These are phyloP conservation scores for Hoplostethus atlanticus DNA, from an alignment of 2,797 vertebrate species.

Conservation along the genomic window DNA sequence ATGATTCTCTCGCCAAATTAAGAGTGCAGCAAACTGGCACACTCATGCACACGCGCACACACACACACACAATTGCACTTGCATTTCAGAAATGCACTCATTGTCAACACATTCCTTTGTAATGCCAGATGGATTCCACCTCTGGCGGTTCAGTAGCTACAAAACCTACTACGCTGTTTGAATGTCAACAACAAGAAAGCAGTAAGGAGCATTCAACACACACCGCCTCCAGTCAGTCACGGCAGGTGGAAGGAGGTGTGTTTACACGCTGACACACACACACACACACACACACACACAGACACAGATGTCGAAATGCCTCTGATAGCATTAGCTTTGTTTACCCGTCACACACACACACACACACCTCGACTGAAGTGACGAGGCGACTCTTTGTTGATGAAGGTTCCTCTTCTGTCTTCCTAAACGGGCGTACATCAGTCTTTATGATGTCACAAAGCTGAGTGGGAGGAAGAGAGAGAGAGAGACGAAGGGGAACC, in stretches of 20 bases:
- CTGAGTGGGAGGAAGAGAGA: conserved; percentile 44
- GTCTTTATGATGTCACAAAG: conserved; percentile 52
- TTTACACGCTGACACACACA: conserved; percentile 45
- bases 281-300: conserved; percentile 26
- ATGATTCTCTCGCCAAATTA: conserved; percentile 77
- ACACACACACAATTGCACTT: conserved; percentile 30
- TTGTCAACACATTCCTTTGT: conserved; percentile 67
- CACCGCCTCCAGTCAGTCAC: conserved; percentile 77
- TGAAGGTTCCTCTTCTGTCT: conserved; percentile 57
- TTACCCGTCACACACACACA: conserved; percentile 29
- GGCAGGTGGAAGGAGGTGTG: conserved; percentile 74
- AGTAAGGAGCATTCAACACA: conserved; percentile 54
- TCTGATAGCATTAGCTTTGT: conserved; percentile 74
- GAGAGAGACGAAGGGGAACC: not conserved
- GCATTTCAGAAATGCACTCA: conserved; percentile 53
- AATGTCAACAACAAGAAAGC: conserved; percentile 75
- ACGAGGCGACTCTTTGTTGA: conserved; percentile 72
- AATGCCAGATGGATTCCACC: conserved; percentile 71
- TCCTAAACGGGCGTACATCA: conserved; percentile 64
- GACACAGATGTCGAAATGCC: conserved; percentile 49
- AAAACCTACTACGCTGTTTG: conserved; percentile 67
- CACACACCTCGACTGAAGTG: conserved; percentile 49
- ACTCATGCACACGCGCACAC: conserved; percentile 2
- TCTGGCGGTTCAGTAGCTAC: conserved; percentile 72
- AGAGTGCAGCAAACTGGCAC: conserved; percentile 45